Conservation (phyloP, 1,140 invertebrate species). For the Himalopsyche phryganea region DNA sequence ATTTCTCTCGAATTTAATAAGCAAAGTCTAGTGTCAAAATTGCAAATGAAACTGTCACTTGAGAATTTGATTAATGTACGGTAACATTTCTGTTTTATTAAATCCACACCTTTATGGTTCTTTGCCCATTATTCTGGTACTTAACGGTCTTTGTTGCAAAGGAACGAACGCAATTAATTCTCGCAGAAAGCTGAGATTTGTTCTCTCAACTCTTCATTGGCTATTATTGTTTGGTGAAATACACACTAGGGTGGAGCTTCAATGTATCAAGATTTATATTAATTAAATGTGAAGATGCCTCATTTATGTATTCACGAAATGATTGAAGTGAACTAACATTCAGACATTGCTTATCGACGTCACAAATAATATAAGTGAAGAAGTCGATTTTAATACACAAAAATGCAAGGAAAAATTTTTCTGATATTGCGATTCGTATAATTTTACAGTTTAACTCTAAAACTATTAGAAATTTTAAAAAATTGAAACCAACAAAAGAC, state of each 20-base stretch:
- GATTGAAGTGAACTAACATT: too few species aligned
- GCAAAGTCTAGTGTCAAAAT: constrained; percentile 22
- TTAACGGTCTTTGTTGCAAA: constrained; percentile 9
- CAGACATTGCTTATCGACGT: too few species aligned
- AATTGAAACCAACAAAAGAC: too few species aligned
- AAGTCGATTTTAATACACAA: too few species aligned
- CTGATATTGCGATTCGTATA: too few species aligned
- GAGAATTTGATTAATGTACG: constrained; percentile 26
- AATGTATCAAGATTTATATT: too few species aligned
- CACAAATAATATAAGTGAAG: too few species aligned
- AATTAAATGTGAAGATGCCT: too few species aligned
- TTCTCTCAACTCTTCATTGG: constrained; percentile 5
- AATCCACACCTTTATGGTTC: constrained; percentile 24
- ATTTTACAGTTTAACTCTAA: too few species aligned
- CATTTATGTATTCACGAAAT: too few species aligned
- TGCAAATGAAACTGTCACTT: constrained; percentile 29
- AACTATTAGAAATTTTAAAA: too few species aligned
- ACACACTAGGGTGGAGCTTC: not conserved
- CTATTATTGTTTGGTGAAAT: constrained; percentile 2
- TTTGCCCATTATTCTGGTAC: not conserved
- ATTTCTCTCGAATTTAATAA: constrained; percentile 23
- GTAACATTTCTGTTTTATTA: constrained; percentile 21
- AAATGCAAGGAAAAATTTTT: too few species aligned
- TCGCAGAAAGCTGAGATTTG: not conserved
- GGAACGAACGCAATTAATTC: constrained; percentile 16